Conservation (phyloP, 2,888 invertebrate species). For the Andrena fulva region DNA sequence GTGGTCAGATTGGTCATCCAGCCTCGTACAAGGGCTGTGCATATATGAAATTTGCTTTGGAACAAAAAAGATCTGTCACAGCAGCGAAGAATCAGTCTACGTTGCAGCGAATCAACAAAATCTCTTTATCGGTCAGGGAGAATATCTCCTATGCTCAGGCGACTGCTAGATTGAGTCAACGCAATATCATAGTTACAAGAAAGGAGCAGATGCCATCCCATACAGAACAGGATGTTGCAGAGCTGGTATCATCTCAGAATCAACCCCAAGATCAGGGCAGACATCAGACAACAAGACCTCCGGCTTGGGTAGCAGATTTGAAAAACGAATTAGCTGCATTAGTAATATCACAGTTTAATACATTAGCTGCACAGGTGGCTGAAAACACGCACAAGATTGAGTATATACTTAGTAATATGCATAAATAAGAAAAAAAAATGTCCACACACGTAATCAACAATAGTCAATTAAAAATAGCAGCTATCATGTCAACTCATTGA, state of each 20-base stretch:
- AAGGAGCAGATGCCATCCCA: too few species aligned
- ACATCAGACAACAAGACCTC: neutral
- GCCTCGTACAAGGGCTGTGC: neutral
- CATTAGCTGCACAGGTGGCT: neutral
- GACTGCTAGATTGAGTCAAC: too few species aligned
- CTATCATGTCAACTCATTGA: constrained; percentile 53
- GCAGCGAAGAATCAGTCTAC: neutral
- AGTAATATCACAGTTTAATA: neutral
- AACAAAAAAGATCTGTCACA: neutral
- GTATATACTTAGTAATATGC: neutral
- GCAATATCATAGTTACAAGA: too few species aligned
- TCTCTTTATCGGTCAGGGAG: neutral
- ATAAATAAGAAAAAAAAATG: too few species aligned
- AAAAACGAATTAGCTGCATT: neutral
- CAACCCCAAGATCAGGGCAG: too few species aligned
- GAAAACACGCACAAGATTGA: neutral
- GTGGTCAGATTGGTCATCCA: neutral
- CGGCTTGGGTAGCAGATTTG: neutral
- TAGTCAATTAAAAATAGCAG: constrained; percentile 22
- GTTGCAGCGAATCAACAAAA: neutral
- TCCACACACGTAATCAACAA: neutral
- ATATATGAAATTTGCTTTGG: neutral
- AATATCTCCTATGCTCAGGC: neutral
- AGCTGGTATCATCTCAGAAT: too few species aligned
- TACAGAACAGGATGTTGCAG: too few species aligned